phyloP scores from a whole-genome alignment of 2,113 vertebrate species.

The Hypocryptadius cinnamomeus region DNA sequence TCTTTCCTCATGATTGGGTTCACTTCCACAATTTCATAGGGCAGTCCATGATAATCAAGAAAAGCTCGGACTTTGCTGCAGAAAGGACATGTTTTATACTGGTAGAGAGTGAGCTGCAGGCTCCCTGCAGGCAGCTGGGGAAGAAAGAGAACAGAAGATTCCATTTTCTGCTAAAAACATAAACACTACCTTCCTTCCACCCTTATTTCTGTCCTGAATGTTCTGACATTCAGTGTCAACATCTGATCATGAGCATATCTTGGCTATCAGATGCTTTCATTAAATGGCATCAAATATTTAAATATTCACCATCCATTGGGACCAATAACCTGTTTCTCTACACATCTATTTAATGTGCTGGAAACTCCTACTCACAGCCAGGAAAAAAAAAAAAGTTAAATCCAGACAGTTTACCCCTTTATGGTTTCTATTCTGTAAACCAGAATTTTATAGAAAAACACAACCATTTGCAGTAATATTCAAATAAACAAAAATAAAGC shows the following conservation, averaged over 20 bases:
- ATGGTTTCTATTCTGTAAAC: background rate
- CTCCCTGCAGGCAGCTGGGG: conserved; percentile 27
- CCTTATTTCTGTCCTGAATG: background rate
- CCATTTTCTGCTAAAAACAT: background rate
- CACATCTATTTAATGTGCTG: background rate
- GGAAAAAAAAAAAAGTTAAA: background rate
- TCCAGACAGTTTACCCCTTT: background rate
- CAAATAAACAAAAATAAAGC: background rate
- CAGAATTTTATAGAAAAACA: background rate
- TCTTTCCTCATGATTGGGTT: conserved; percentile 91
- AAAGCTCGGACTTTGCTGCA: conserved; percentile 97
- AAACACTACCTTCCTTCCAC: background rate
- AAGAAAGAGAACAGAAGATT: background rate
- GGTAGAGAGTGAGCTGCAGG: conserved; percentile 85
- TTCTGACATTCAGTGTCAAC: background rate
- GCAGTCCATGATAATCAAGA: conserved; percentile 87
- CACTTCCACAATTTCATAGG: conserved; percentile 91
- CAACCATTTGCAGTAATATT: background rate
- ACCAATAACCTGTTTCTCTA: background rate
- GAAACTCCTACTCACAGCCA: background rate
- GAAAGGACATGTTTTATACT: conserved; percentile 98
- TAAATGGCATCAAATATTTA: background rate
- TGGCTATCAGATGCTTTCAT: background rate
- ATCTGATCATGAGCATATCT: background rate
- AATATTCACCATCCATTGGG: background rate